Evolutionary conservation across 2,797 vertebrate genomes (phyloP).

Genomic region (Acanthopagrus latus): DNA sequence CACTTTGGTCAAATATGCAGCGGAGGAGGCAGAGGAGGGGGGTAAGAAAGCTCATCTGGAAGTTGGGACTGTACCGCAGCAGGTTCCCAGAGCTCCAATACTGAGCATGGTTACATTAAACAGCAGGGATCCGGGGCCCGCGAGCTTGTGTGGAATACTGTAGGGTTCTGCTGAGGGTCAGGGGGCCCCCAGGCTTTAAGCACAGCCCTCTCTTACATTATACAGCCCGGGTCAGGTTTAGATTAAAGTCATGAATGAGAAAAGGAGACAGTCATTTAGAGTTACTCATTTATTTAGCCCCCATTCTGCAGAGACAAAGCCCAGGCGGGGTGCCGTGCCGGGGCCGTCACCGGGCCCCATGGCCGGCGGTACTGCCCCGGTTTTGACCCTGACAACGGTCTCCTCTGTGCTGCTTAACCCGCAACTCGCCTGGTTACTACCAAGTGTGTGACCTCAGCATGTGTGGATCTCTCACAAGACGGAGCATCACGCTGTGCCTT

Average conservation of each 20-base stretch:
- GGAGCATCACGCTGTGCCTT: slow-evolving; percentile 76
- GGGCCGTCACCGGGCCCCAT: slow-evolving; percentile 67
- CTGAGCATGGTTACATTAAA: slow-evolving; percentile 71
- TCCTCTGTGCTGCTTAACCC: slow-evolving; percentile 81
- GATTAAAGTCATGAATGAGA: slow-evolving; percentile 85
- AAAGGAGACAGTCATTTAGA: slow-evolving; percentile 85
- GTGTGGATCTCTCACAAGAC: slow-evolving; percentile 81
- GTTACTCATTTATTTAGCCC: slow-evolving; percentile 86
- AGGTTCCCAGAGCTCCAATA: slow-evolving; percentile 62
- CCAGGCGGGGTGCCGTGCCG: slow-evolving; percentile 77
- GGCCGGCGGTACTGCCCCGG: slow-evolving; percentile 75
- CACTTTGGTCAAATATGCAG: slow-evolving; percentile 68
- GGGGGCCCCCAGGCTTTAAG: slow-evolving; percentile 57
- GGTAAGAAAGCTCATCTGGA: slow-evolving; percentile 66
- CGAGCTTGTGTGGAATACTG: slow-evolving; percentile 56
- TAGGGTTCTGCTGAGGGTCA: slow-evolving; percentile 69
- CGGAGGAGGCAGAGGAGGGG: slow-evolving; percentile 35
- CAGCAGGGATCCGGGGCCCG: slow-evolving; percentile 58
- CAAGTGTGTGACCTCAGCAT: slow-evolving; percentile 85
- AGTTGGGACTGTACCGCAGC: slow-evolving; percentile 69
- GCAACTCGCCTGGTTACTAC: slow-evolving; percentile 74
- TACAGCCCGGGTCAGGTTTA: slow-evolving; percentile 78
- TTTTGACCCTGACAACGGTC: slow-evolving; percentile 84
- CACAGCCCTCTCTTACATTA: slow-evolving; percentile 70
- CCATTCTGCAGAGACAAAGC: slow-evolving; percentile 82